Conservation (phyloP, 30 jellyfish, hydroid and myxozoan genomes). For the Nemopilema nomurai region DNA sequence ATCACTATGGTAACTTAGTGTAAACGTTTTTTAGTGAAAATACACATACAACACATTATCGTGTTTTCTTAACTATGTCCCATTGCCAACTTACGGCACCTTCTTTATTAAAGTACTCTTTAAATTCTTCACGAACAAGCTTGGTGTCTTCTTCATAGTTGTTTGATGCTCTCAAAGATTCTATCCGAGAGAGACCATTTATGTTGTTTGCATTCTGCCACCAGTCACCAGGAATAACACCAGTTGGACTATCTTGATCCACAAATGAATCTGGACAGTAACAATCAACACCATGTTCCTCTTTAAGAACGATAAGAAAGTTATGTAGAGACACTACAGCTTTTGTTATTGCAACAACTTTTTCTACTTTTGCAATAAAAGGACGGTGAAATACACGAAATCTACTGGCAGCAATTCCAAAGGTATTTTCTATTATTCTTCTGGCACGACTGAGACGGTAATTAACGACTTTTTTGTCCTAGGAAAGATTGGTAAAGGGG, state of each 20-base stretch:
- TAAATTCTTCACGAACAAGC: constrained; percentile 51
- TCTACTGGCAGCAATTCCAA: constrained; percentile 49
- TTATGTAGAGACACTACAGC: not conserved
- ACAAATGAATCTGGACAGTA: not conserved
- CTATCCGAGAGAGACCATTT: not conserved
- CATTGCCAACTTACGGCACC: constrained; percentile 75
- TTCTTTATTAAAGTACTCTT: constrained; percentile 31
- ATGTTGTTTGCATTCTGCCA: not conserved
- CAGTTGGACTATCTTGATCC: not conserved
- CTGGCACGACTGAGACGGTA: constrained; percentile 51
- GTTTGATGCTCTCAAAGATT: too few species aligned
- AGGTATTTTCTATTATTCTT: constrained; percentile 41
- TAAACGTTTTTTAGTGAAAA: too few species aligned
- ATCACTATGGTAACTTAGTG: too few species aligned
- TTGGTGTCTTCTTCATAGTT: too few species aligned
- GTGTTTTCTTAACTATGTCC: constrained; percentile 31
- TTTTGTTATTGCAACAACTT: constrained; percentile 26
- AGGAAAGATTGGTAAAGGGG: constrained; percentile 19
- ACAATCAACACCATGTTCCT: not conserved
- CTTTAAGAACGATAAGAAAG: not conserved
- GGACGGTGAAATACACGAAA: constrained; percentile 51
- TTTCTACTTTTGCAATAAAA: constrained; percentile 18
- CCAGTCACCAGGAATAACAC: not conserved
- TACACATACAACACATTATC: too few species aligned
- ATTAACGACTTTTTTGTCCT: constrained; percentile 13